Base-by-base conservation (phyloP, 1,140 invertebrate species). In the Drosophila novamexicana region DNA sequence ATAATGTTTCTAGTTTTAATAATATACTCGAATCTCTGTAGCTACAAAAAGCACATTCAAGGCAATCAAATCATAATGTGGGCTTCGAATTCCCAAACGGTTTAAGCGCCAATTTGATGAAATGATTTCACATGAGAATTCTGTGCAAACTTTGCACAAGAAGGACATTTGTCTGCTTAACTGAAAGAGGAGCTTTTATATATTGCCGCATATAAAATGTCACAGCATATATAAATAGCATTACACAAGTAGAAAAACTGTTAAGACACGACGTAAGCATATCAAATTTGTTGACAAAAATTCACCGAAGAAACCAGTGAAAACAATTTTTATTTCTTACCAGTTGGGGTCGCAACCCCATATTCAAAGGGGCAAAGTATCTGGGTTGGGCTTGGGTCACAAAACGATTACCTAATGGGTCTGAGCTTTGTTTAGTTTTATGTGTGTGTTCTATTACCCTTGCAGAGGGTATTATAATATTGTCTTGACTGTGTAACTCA, bases 321-420 rank as follows among this genome's bases (percentile, higher is more conserved):
- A 39, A 12, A 12, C 8, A 7, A 8, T 2, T 45, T 59, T 44
- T 44, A 7, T 42, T 8, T 44, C 34, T 6, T 39, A n/a, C 3
- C 34, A 62, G 37, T 39, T 37, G 59, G 32, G 37, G 59, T 39
- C 16, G 6, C 6, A n/a, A 62, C n/a, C 34, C 65, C 37, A 59
- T 29, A 36, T 50, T 70, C 16, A 56, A 32, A 7, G 22, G 7
- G 29, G 9, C 37, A 34, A 62, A 45, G 32, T 18, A 39, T 32
- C 49, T 32, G 29, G 6, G 57, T 34, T 45, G 40, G 22, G 42
- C 7, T 66, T 18, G n/a, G 67, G 59, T 64, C 22, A 44, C 37
- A 49, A 64, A 64, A 12, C 40, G 44, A 59, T 67, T 59, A 36
- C 64, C 36, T 50, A 67, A 67, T 67, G 44, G 40, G 18, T 29